Percentiles rank a stretch among this genome's conserved stretches.
phyloP scores from a whole-genome alignment of 2,888 invertebrate genomes.

The Lepidocyrtinus sp. region DNA sequence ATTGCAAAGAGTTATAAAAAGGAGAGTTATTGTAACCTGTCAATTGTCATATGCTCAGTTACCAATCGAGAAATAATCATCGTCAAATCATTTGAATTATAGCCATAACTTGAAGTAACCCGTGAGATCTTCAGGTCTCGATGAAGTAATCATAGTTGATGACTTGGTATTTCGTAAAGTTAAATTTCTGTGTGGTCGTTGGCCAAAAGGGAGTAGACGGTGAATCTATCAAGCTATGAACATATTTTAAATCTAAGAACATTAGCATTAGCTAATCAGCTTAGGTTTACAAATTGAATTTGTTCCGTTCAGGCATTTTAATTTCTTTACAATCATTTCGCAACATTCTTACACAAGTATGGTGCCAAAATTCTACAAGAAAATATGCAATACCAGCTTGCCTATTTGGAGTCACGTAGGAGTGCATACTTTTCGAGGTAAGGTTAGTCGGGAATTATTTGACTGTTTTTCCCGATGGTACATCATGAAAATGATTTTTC shows the following conservation, averaged over 20 bases:
- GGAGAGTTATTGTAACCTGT: conserved; percentile 42
- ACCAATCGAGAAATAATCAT: conserved; percentile 20
- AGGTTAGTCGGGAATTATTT: neutral
- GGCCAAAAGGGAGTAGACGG: neutral
- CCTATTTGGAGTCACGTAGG: neutral
- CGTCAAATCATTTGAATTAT: conserved; percentile 3
- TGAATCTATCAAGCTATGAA: no score
- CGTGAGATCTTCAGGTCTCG: no score
- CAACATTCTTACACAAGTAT: neutral
- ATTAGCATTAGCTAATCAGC: conserved; percentile 3
- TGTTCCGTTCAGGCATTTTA: conserved; percentile 10
- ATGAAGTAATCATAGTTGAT: no score
- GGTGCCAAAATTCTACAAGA: neutral
- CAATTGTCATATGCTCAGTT: conserved; percentile 44
- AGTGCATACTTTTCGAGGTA: neutral
- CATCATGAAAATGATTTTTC: neutral
- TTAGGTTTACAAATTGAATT: conserved; percentile 4
- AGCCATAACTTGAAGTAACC: neutral
- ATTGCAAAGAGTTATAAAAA: conserved; percentile 11
- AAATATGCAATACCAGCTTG: neutral
- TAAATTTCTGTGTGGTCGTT: conserved; percentile 3
- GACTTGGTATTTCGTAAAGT: neutral
- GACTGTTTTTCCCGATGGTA: neutral
- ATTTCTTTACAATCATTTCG: conserved; percentile 6
- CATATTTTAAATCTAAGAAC: neutral